Base-by-base conservation (phyloP, 2,797 vertebrate species). In the Arnoldichthys spilopterus region DNA sequence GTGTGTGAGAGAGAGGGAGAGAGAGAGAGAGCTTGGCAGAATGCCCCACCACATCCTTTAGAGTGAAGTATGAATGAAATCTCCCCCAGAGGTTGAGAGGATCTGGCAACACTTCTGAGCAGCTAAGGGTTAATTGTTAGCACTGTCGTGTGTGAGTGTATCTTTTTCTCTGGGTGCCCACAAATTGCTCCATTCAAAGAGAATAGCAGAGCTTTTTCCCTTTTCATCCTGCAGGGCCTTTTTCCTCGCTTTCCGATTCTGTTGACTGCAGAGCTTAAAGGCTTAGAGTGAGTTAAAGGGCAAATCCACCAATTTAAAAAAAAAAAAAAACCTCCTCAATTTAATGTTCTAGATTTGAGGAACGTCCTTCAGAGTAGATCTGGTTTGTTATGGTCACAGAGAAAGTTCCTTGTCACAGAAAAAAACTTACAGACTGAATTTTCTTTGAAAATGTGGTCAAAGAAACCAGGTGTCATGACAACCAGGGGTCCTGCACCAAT, bases 31-130 rank as follows among this genome's bases (percentile, higher is more conserved):
- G 40, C 4, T 78, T 77, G 78, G 71, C 74, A 30, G 66, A 64
- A 64, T 2, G 34, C 80, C 71, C 72, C n/a, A 74, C 43, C 53
- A 64, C 49, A 28, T 26, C 43, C 24, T 78, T 75, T 82, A 82
- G 74, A 72, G 59, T n/a, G 61, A 30, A 49, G 34, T 62, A 66
- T 4, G 70, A 82, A 74, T 64, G 63, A 79, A 64, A 18, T 28
- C 68, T 59, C 2, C 49, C 58, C 63, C 58, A 26, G 74, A 79
- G 73, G 28, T 82, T 76, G 63, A 76, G 69, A 47, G 74, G 80
- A 80, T 77, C 75, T 82, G 80, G 83, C 83, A 84, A 77, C 58
- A 77, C 77, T 82, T 82, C 80, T 84, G 53, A 84, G 77, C 74
- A 80, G 53, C 22, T 51, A 82, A 54, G 80, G 80, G 77, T 84